Conservation (phyloP, 2,888 invertebrate genomes). For the Palloptera scutellata region DNA sequence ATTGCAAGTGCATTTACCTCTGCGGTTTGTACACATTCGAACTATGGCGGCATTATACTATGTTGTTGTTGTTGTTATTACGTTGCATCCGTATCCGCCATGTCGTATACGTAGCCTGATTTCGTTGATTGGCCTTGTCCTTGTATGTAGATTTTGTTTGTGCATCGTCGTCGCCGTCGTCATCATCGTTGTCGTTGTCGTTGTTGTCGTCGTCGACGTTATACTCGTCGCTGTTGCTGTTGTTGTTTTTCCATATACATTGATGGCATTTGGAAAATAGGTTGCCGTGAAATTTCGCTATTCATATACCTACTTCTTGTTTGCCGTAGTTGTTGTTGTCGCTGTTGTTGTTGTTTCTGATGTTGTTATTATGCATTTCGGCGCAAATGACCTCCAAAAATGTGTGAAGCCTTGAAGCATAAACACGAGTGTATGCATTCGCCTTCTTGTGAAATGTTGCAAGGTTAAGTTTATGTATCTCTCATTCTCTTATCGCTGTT, state of each 20-base stretch:
- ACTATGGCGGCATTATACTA: slow-evolving; percentile 37
- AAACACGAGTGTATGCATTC: slow-evolving; percentile 17
- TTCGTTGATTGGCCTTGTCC: slow-evolving; percentile 28
- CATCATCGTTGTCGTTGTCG: slow-evolving; percentile 12
- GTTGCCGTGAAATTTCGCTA: slow-evolving; percentile 27
- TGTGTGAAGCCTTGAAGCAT: background rate
- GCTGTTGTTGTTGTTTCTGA: slow-evolving; percentile 20
- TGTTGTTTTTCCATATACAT: background rate
- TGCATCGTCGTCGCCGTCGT: slow-evolving; percentile 13
- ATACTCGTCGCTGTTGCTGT: background rate
- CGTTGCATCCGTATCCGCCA: slow-evolving; percentile 25
- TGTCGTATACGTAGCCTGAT: slow-evolving; percentile 25
- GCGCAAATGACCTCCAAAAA: slow-evolving; percentile 23
- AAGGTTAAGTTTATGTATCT: slow-evolving; percentile 19
- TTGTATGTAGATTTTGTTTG: slow-evolving; percentile 18
- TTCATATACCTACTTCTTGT: slow-evolving; percentile 22
- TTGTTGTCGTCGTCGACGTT: slow-evolving; percentile 1
- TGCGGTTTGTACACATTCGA: slow-evolving; percentile 21
- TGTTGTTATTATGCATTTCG: slow-evolving; percentile 23
- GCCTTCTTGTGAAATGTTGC: background rate
- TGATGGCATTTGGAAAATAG: slow-evolving; percentile 18
- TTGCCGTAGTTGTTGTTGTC: slow-evolving; percentile 22
- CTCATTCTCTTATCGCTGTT: background rate
- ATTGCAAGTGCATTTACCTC: slow-evolving; percentile 36
- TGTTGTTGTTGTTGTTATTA: slow-evolving; percentile 28